Base-by-base conservation (phyloP, 2,888 invertebrate species). In the Microctonus brassicae region DNA sequence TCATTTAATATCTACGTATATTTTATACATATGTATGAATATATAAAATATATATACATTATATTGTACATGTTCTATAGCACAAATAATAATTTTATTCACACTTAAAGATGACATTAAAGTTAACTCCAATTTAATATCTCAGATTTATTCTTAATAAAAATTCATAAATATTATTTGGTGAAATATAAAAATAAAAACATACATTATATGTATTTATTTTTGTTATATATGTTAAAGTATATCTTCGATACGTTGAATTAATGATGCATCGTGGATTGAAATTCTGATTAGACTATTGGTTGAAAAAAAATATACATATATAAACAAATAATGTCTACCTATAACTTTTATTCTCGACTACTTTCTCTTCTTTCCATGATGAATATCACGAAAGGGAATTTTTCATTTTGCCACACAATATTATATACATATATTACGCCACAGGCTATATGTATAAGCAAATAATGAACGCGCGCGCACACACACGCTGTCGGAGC, bases 331-430 rank as follows among this genome's bases (percentile, higher is more conserved):
- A 47, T n/a, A n/a, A 47, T 47, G 47, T 20, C 7, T 47, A 47
- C 17, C 47, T 57, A 57, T n/a, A 26, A 29, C 10, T 24, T 29
- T 26, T 10, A n/a, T 11, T 10, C 1, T 10, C 24, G 26, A 3
- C 10, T 26, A 10, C 55, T 10, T 55, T 1, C 4, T 5, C 29
- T 29, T 26, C n/a, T 26, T 36, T 53, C 20, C 39, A 47, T 66
- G 70, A 75, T 73, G 62, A 70, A 74, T 73, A 62, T 57, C 53
- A 29, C 5, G 62, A 63, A 29, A 65, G 58, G 61, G 70, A 74
- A 74, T 74, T 76, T 76, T 76, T 75, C 74, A 72, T 75, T 75
- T 69, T 57, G 70, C 53, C 73, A 60, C 67, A 17, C 17, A 72
- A 75, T 70, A 64, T 42, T 58, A n/a, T n/a, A n/a, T n/a, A n/a